Base-by-base conservation (phyloP, 2,888 invertebrate genomes). In the Parapristionchus giblindavisi region DNA sequence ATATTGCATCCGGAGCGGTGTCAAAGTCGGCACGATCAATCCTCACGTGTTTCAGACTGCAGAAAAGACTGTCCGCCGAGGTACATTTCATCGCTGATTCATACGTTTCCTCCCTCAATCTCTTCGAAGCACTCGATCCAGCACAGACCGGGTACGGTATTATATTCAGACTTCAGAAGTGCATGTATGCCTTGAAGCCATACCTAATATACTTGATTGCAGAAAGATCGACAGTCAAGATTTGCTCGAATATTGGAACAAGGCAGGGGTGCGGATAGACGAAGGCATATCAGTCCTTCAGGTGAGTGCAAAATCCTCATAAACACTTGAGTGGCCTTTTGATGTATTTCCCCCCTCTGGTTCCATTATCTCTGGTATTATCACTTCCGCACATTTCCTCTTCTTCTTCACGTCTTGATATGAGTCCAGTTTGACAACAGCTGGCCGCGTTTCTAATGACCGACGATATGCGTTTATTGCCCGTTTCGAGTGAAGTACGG, bases 11-110 rank as follows among this genome's bases (percentile, higher is more conserved):
- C 36, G 61, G 40, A 38, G 40, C 36, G 38, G 8, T 21, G 36
- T 61, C 61, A 36, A 61, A 24, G 61, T 40, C n/a, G n/a, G 29
- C 21, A 8, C 17, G 3, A 3, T 5, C 21, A n/a, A 5, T 8
- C 34, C 58, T 32, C 56, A n/a, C 14, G 77, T 52, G 68, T 73
- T 73, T 29, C 48, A 73, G 82, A 56, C 56, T 79, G 29, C 77
- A 78, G 70, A 81, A 83, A 40, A 75, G 81, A 51, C 77, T 83
- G 75, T 78, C 81, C 29, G 81, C 80, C 38, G 83, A 83, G 76
- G 80, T 81, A 29, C 83, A 83, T 63, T 82, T 82, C 70, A 82
- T 82, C 58, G 83, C 81, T 38, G 83, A 83, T 74, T 77, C 81
- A 2, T 82, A 80, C 78, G 81, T 81, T 56, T 78, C 79, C 43